Conservation (phyloP, 2,113 vertebrate species). For the Triplophysa rosa region DNA sequence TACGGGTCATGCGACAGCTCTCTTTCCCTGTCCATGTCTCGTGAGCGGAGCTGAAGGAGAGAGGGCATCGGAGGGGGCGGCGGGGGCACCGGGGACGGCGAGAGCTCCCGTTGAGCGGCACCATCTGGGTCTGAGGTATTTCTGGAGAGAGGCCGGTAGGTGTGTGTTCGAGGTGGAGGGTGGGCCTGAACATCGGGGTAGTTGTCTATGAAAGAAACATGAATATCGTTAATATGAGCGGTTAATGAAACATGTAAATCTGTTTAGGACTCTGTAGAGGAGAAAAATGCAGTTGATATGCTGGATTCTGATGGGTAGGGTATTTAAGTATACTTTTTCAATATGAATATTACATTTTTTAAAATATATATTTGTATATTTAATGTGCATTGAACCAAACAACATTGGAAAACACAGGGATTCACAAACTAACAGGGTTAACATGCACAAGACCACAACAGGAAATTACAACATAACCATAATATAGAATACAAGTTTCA, state of each 20-base stretch:
- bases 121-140: conserved; percentile 81
- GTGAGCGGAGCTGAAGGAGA: conserved; percentile 80
- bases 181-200: conserved; percentile 83
- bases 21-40: conserved; percentile 77
- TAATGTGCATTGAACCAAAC: too few species aligned
- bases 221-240: not conserved
- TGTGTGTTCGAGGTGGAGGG: conserved; percentile 91
- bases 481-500: too few species aligned
- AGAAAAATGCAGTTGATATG: not conserved
- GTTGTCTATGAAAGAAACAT: conserved; percentile 71
- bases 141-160: conserved; percentile 90
- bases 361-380: too few species aligned
- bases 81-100: conserved; percentile 75
- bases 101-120: conserved; percentile 75
- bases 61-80: conserved; percentile 82
- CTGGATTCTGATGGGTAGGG: too few species aligned
- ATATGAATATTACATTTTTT: too few species aligned
- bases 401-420: too few species aligned
- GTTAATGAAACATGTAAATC: not conserved
- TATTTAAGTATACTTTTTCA: too few species aligned
- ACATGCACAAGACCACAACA: too few species aligned
- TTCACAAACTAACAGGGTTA: too few species aligned
- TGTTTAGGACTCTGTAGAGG: not conserved
- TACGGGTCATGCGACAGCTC: conserved; percentile 81
- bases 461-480: too few species aligned